Conservation (phyloP, 2,888 invertebrate species). For the Andrena minutula region DNA sequence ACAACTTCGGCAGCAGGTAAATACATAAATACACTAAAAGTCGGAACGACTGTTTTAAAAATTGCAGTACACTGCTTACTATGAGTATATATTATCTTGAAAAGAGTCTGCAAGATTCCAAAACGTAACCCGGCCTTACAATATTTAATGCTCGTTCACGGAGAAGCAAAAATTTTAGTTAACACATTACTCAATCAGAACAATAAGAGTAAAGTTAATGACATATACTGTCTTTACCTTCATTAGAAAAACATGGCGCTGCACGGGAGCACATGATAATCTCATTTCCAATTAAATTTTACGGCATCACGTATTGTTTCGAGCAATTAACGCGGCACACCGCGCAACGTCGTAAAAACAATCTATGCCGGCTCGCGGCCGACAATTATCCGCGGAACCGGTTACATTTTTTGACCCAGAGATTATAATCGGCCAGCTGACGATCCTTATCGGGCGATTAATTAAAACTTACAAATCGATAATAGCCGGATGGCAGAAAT, state of each 20-base stretch:
- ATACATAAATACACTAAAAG: too few species aligned
- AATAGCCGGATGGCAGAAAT: conserved; percentile 21
- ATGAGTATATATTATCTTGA: too few species aligned
- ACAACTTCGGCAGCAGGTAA: too few species aligned
- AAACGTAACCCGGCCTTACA: too few species aligned
- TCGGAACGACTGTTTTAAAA: too few species aligned
- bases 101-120: too few species aligned
- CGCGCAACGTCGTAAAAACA: conserved; percentile 4
- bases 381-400: conserved; percentile 30
- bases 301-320: conserved; percentile 1
- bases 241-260: not conserved
- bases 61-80: too few species aligned
- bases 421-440: conserved; percentile 14
- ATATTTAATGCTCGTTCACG: too few species aligned
- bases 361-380: not conserved
- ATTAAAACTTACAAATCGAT: conserved; percentile 44
- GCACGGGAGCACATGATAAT: not conserved
- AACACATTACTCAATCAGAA: not conserved
- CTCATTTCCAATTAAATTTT: not conserved
- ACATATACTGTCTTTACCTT: not conserved
- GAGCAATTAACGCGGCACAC: conserved; percentile 4
- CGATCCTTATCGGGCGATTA: conserved; percentile 32
- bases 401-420: conserved; percentile 24
- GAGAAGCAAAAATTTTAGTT: too few species aligned
- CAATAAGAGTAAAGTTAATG: not conserved